Evolutionary conservation across 2,113 vertebrate species (phyloP), one percentile per base, ranked within the genome.

Genomic region (Ciconia boyciana): DNA sequence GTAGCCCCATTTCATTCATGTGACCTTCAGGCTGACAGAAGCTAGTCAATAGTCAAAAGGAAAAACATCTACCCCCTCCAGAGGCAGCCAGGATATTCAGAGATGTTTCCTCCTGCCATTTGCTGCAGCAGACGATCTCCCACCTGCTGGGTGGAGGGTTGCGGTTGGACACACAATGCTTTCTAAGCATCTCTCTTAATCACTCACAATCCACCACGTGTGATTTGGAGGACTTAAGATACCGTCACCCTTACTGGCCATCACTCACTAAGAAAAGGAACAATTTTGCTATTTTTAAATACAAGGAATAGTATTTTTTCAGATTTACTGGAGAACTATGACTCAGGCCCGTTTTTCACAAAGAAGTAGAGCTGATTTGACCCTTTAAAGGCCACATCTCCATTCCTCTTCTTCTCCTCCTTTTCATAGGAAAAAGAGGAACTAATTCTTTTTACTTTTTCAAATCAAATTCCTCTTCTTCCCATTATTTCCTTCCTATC

Each of bases 21-120:
- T 0, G 0, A 1, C 44, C n/a, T 72, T n/a, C 66, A 43, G 72
- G 26, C 72, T 25, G 72, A 18, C 18, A 10, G 32, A 31, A 44
- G 26, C 10, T 2, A 13, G 9, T 2, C 44, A 9, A 0, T 0
- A 18, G 21, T 0, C 48, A 6, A 58, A 48, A 49, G 31, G 19
- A 66, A 57, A 14, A 4, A 0, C 16, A 16, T 4, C 20, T 24
- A 1, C 3, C 16, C 28, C 16, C 9, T 54, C 32, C 44, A 24
- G 49, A 39, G 49, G 17, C 64, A 26, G 55, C 17, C 72, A 8
- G 41, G n/a, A 7, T 3, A 14, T 5, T 6, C 43, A 7, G 3
- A 44, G 66, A 1, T 1, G 0, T 4, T 34, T 55, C 25, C 26
- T 75, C 43, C 65, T 21, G 26, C 28, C 16, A 2, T 29, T 22